Percentiles rank a stretch among this genome's conserved stretches.
phyloP scores from a whole-genome alignment of 1,140 invertebrate genomes.

The Spodoptera litura region DNA sequence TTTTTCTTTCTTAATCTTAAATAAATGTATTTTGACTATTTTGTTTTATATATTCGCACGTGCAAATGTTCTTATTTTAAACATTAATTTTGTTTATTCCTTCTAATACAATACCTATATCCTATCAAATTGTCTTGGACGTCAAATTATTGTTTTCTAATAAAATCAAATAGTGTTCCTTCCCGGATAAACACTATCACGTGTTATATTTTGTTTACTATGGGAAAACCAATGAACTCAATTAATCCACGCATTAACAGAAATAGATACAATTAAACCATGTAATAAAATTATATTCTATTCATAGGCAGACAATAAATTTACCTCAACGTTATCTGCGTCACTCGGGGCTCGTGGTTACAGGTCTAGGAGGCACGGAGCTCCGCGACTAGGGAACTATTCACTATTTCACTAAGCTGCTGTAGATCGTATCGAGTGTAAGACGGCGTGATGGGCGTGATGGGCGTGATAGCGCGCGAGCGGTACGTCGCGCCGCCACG shows the following conservation, averaged over 20 bases:
- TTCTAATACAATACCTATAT: too few species aligned
- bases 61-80: too few species aligned
- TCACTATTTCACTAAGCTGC: neutral
- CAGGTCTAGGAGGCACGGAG: neutral
- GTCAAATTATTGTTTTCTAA: neutral
- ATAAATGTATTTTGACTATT: too few species aligned
- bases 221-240: constrained; percentile 15
- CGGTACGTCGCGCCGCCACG: neutral
- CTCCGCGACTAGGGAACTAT: neutral
- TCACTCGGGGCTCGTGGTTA: neutral
- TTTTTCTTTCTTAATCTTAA: too few species aligned
- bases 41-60: too few species aligned
- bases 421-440: neutral
- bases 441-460: neutral
- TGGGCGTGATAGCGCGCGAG: neutral
- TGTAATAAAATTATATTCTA: neutral
- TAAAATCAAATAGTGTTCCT: neutral
- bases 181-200: neutral
- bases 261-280: neutral
- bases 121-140: too few species aligned
- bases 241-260: neutral
- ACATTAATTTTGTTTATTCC: too few species aligned
- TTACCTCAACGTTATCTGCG: constrained; percentile 3
- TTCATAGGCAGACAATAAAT: constrained; percentile 17
- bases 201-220: neutral